phyloP scores from a whole-genome alignment of 1,140 invertebrate genomes.

The Calosoma granatense region DNA sequence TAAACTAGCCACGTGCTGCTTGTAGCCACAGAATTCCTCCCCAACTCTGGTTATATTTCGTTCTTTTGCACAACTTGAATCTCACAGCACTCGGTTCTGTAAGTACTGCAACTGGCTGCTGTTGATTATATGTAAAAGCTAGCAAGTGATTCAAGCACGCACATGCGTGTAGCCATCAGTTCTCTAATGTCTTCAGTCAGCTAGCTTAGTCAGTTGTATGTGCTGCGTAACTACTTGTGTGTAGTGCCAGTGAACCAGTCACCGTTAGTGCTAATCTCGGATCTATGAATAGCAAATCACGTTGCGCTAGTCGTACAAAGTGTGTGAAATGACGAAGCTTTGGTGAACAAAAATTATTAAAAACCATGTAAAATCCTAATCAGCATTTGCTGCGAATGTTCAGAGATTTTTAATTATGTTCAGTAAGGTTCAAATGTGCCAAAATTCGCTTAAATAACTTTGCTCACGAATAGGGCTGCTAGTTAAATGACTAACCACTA shows the following conservation, averaged over 20 bases:
- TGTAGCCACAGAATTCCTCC: background rate
- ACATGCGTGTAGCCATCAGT: too few species aligned
- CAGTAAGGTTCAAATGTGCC: slow-evolving; percentile 1
- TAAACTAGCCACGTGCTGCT: background rate
- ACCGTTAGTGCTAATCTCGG: too few species aligned
- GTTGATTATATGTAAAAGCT: too few species aligned
- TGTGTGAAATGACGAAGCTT: background rate
- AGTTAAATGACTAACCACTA: slow-evolving; percentile 3
- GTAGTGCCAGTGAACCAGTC: too few species aligned
- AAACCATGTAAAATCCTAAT: background rate
- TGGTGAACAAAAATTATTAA: background rate
- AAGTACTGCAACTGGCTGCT: background rate
- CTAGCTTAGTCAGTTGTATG: too few species aligned
- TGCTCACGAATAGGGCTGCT: slow-evolving; percentile 2
- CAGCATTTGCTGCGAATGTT: background rate
- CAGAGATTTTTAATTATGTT: background rate
- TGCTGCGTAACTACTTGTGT: too few species aligned
- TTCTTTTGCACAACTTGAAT: background rate
- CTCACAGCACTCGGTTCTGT: background rate
- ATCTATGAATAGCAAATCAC: too few species aligned
- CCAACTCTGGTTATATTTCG: background rate
- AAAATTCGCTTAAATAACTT: slow-evolving; percentile 5
- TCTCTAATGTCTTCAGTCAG: too few species aligned
- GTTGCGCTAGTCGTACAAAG: background rate
- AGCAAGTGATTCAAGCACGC: too few species aligned